Evolutionary conservation across 2,113 vertebrate genomes (phyloP).

Genomic region (Mormyrus lacerda): DNA sequence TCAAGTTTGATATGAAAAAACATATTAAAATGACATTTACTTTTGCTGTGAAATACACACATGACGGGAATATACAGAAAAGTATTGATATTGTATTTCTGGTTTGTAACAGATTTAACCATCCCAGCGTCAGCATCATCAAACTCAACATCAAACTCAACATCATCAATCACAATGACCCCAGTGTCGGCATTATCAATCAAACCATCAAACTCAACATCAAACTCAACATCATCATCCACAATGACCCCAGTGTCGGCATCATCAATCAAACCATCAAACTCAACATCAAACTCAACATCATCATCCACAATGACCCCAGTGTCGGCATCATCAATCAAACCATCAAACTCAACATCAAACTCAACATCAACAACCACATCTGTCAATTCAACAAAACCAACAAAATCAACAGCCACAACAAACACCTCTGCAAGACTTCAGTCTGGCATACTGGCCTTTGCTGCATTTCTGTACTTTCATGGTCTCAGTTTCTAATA

Average conservation of each 20-base stretch:
- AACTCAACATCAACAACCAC: no score
- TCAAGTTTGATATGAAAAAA: background rate
- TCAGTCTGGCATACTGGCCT: background rate
- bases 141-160: no score
- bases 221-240: no score
- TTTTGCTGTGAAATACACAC: background rate
- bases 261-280: no score
- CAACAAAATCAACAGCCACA: fast-evolving
- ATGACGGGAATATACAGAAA: background rate
- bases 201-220: no score
- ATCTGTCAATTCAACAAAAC: fast-evolving
- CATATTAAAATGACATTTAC: background rate
- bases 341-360: fast-evolving
- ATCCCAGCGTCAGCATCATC: background rate
- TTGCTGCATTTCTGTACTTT: background rate
- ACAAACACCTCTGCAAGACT: background rate
- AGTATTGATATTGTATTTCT: background rate
- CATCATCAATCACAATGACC: background rate
- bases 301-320: no score
- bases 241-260: no score
- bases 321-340: no score
- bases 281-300: fast-evolving
- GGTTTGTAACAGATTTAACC: background rate
- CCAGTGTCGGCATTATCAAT: no score
- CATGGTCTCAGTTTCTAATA: background rate